Conservation (phyloP, 2,113 vertebrate species). For the Zosterops borbonicus region DNA sequence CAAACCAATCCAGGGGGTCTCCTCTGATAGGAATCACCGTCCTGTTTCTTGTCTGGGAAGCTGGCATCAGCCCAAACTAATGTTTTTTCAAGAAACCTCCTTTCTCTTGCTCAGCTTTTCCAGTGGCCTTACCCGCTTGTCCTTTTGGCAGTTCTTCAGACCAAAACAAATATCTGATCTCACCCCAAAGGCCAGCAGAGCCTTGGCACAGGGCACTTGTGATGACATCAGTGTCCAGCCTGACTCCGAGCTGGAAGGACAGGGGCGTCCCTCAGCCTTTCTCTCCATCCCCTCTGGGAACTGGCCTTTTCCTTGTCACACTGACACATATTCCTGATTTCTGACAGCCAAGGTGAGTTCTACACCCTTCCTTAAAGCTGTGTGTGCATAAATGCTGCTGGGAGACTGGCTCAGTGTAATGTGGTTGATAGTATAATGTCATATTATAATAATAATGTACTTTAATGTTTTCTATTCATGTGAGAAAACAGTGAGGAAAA, state of each 20-base stretch:
- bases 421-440: no score
- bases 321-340: background rate
- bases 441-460: background rate
- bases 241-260: rapidly evolving
- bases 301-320: background rate
- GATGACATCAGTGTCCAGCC: background rate
- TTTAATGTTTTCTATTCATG: background rate
- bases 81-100: background rate
- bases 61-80: background rate
- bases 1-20: background rate
- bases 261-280: background rate
- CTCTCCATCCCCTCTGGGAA: background rate
- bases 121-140: background rate
- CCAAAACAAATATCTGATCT: background rate
- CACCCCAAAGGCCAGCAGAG: background rate
- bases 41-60: background rate
- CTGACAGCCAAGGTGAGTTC: background rate
- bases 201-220: background rate
- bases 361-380: background rate
- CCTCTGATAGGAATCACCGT: rapidly evolving
- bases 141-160: background rate
- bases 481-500: background rate
- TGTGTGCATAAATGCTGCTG: background rate
- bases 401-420: background rate
- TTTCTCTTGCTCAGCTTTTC: background rate